Evolutionary conservation across 2,113 vertebrate genomes (phyloP), one percentile per base, ranked within the genome.

Genomic region (Bubalus kerabau): DNA sequence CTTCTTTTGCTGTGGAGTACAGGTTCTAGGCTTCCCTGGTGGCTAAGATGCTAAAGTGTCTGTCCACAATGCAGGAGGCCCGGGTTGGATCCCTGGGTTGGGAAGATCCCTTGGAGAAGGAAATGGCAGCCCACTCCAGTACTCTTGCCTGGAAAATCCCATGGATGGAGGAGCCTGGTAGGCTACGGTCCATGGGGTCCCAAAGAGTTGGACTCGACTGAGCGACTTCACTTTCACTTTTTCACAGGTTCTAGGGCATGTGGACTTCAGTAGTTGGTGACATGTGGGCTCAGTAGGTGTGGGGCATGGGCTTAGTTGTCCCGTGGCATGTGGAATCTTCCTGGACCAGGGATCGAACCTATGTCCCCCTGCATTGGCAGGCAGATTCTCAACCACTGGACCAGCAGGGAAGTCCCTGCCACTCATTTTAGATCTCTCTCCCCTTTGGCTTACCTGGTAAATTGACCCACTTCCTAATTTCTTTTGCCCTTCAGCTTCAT

Each of bases 51-150:
- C 19, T 40, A 40, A 71, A 40, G 67, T 11, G n/a, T 74, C 67
- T 74, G 19, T 40, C 67, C 21, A 36, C 1, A 12, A 23, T 71
- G n/a, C n/a, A 71, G 19, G 67, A 71, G 67, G 40, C n/a, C 10
- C 0, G 0, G 19, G 67, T 40, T 71, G 1, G 10, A 71, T 12
- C 10, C n/a, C 19, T 40, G 67, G 10, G n/a, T 40, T 74, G n/a
- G 11, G 67, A 74, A 40, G 67, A 40, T 74, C 10, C n/a, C 67
- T 10, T 74, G 67, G n/a, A 23, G 67, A 40, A 71, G 67, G 67
- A 74, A 74, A 74, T 23, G 67, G n/a, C 17, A 74, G 7, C n/a
- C 67, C n/a, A 74, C 10, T 71, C n/a, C 11, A 40, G 19, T 40
- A 71, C 67, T 40, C 67, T 40, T 23, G n/a, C 67, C 2, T 13